Evolutionary conservation across 2,113 vertebrate species (phyloP).

Genomic region (Hirundichthys speculiger): DNA sequence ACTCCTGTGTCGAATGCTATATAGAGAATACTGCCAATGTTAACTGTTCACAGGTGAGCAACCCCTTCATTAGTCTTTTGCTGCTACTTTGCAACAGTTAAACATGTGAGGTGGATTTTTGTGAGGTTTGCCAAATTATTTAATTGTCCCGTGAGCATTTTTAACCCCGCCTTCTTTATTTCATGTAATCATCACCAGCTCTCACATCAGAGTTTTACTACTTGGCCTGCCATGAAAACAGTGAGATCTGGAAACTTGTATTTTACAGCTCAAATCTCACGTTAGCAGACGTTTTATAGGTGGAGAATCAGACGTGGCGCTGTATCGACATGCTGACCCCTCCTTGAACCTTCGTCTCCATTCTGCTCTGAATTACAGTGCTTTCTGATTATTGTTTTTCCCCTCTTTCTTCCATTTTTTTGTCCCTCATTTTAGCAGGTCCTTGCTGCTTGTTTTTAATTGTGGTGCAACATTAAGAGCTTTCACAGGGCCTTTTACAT

Average conservation of each 20-base stretch:
- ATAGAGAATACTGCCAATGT: constrained; percentile 18
- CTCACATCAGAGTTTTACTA: constrained; percentile 57
- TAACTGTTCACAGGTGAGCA: constrained; percentile 36
- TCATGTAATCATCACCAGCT: constrained; percentile 51
- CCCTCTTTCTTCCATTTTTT: background rate
- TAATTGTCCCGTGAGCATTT: constrained; percentile 72
- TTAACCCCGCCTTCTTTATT: constrained; percentile 32
- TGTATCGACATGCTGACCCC: constrained; percentile 49
- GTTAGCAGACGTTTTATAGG: constrained; percentile 25
- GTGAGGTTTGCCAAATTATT: constrained; percentile 74
- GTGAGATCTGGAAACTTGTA: constrained; percentile 45
- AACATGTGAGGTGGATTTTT: constrained; percentile 51
- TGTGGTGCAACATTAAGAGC: background rate
- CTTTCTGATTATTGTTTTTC: constrained; percentile 14
- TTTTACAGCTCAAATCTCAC: constrained; percentile 29
- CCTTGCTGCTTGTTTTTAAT: constrained; percentile 8
- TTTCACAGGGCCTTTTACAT: background rate
- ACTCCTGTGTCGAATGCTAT: constrained; percentile 30
- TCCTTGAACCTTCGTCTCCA: constrained; percentile 41
- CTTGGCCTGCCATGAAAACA: constrained; percentile 65
- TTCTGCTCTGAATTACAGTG: constrained; percentile 39
- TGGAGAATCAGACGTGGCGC: constrained; percentile 35
- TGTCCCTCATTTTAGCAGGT: constrained; percentile 20
- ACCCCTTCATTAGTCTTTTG: constrained; percentile 21
- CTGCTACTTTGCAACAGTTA: constrained; percentile 47